Percentiles rank a stretch among this genome's conserved stretches.
These are phyloP conservation scores for Okapia johnstoni DNA, from an alignment of 2,113 vertebrate species.

Conservation along the genomic window DNA sequence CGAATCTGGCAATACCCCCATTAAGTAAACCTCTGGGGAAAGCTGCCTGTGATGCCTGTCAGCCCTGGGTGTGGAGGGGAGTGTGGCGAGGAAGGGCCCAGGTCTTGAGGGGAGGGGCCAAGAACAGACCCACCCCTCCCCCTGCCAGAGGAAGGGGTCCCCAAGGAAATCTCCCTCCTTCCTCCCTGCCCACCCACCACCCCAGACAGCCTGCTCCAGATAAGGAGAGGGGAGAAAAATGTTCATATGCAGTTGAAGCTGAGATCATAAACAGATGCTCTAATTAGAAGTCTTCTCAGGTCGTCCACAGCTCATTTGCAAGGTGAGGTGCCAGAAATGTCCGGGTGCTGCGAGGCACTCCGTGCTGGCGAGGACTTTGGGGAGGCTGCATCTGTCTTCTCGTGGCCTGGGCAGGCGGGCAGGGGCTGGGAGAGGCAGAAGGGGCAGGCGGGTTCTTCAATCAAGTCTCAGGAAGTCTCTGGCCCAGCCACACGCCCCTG, in stretches of 20 bases:
- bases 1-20: not conserved
- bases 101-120: not conserved
- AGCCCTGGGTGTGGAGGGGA: rapidly evolving
- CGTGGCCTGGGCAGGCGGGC: not conserved
- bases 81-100: too few species aligned
- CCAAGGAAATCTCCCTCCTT: not conserved
- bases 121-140: not conserved
- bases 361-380: rapidly evolving
- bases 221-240: not conserved
- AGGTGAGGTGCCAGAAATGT: not conserved
- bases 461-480: not conserved
- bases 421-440: not conserved
- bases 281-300: constrained; percentile 36
- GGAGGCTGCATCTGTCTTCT: not conserved
- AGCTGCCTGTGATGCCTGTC: not conserved
- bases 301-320: constrained; percentile 20
- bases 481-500: rapidly evolving
- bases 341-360: not conserved
- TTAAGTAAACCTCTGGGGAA: not conserved
- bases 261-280: constrained; percentile 18
- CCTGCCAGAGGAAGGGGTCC: not conserved
- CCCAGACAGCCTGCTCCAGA: not conserved
- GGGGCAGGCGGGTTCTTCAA: rapidly evolving
- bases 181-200: not conserved
- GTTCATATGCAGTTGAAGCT: not conserved